Conservation (phyloP, 2,797 vertebrate species). For the Prionace glauca region DNA sequence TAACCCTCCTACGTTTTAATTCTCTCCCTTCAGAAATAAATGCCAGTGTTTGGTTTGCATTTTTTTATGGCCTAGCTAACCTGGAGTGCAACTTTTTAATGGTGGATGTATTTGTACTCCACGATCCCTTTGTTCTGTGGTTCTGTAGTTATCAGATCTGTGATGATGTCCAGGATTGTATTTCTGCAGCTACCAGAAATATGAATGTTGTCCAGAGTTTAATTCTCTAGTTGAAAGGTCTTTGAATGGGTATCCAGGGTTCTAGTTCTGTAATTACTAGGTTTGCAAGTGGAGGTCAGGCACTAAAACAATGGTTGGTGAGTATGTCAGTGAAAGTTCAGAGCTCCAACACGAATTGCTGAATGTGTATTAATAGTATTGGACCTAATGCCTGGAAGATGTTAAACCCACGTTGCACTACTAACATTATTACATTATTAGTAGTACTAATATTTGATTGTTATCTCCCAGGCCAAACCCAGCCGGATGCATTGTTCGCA, state of each 20-base stretch:
- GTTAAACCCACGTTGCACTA: not conserved
- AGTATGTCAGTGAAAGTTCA: not conserved
- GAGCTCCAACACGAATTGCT: not conserved
- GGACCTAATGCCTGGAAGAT: not conserved
- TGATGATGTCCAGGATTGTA: not conserved
- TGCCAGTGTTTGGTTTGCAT: too few species aligned
- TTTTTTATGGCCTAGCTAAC: too few species aligned
- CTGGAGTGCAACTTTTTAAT: not conserved
- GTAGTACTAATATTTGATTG: not conserved
- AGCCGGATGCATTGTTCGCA: constrained; percentile 95
- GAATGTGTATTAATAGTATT: not conserved
- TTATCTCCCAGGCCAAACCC: constrained; percentile 74
- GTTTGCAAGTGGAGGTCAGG: not conserved
- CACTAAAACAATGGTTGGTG: not conserved
- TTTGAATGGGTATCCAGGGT: not conserved
- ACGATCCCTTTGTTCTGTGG: not conserved
- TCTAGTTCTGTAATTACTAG: not conserved
- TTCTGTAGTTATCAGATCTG: too few species aligned
- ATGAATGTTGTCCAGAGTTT: not conserved
- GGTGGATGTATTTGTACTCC: not conserved
- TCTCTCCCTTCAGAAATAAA: too few species aligned
- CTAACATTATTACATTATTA: not conserved
- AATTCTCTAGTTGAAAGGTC: not conserved
- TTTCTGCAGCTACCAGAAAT: not conserved
- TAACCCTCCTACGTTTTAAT: too few species aligned